Base-by-base conservation (phyloP, 1,140 invertebrate genomes). In the Pseudomyrmex sp. region DNA sequence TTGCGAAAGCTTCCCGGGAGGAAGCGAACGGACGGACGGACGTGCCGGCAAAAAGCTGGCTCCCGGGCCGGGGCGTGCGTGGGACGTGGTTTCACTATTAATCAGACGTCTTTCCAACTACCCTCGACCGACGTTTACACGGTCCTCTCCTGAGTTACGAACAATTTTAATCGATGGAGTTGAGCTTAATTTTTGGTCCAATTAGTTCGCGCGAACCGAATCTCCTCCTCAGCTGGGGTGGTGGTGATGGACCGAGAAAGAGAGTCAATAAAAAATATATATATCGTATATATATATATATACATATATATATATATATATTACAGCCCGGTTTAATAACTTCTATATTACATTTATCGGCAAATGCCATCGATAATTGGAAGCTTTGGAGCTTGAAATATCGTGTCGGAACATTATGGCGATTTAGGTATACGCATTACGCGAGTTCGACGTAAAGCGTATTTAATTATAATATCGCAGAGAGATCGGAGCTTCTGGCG, bases 91-190 rank as follows among this genome's bases (percentile, higher is more conserved):
- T 85, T 88, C 87, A 65, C 86, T 85, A 88, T 88, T 88, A 88
- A 88, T 87, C 85, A 88, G 83, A 72, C 72, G 73, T 88, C 84
- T 85, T 87, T 85, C 68, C 69, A 77, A 68, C 69, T 84, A 88
- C 82, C 69, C 63, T 46, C 35, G 50, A 35, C 26, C 74, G 82
- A 88, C 85, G 75, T 79, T 84, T 68, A 83, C 84, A 79, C 63
- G 86, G 54, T 87, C 82, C 68, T 84, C 75, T 59, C 12, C 50
- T 76, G 48, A 75, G 63, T 82, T 63, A 52, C 74, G 75, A 82
- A 85, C 75, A 88, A 88, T 87, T 87, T 85, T 85, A 87, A 88
- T 87, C 83, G 76, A 85, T 74, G 48, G 68, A 83, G 82, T 85
- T 54, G 61, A 68, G 50, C 48, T 72, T 70, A 70, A 87, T 70